Evolutionary conservation across 2,113 vertebrate genomes (phyloP).

Genomic region (Gymnocephalus cernua): DNA sequence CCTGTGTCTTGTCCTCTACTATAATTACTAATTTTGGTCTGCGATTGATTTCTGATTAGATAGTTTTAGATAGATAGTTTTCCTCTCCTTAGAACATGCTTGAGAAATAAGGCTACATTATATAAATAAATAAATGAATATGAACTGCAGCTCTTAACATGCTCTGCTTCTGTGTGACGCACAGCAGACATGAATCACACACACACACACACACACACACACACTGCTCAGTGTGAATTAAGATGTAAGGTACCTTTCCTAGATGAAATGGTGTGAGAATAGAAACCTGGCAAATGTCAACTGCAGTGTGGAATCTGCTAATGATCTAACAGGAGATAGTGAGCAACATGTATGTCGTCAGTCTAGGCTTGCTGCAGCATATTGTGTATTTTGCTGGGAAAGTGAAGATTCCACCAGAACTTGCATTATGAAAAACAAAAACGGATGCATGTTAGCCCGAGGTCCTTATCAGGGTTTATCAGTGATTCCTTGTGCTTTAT

Average conservation of each 20-base stretch:
- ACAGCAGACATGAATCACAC: slow-evolving; percentile 15
- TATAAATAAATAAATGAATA: slow-evolving; percentile 11
- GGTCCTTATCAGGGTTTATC: not conserved
- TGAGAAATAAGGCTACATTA: not conserved
- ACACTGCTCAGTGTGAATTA: slow-evolving; percentile 11
- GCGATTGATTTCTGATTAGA: slow-evolving; percentile 23
- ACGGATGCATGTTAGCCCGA: not conserved
- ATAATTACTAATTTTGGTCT: slow-evolving; percentile 28
- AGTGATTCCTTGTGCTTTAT: not conserved
- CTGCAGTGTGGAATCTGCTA: not conserved
- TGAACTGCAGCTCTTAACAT: not conserved
- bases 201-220: not conserved
- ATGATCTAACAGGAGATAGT: slow-evolving; percentile 28
- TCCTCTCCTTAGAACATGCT: not conserved
- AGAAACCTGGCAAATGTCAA: slow-evolving; percentile 45
- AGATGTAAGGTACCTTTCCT: slow-evolving; percentile 1
- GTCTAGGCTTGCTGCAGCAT: slow-evolving; percentile 12
- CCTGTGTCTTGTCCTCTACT: slow-evolving; percentile 1
- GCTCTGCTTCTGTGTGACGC: slow-evolving; percentile 1
- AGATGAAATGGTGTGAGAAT: slow-evolving; percentile 30
- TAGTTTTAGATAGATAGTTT: not conserved
- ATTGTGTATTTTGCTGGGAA: slow-evolving; percentile 1
- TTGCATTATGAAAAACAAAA: not conserved
- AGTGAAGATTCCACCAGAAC: not conserved
- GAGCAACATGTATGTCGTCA: slow-evolving; percentile 15